Conservation (phyloP, 2,797 vertebrate genomes). For the Streptopelia turtur region DNA sequence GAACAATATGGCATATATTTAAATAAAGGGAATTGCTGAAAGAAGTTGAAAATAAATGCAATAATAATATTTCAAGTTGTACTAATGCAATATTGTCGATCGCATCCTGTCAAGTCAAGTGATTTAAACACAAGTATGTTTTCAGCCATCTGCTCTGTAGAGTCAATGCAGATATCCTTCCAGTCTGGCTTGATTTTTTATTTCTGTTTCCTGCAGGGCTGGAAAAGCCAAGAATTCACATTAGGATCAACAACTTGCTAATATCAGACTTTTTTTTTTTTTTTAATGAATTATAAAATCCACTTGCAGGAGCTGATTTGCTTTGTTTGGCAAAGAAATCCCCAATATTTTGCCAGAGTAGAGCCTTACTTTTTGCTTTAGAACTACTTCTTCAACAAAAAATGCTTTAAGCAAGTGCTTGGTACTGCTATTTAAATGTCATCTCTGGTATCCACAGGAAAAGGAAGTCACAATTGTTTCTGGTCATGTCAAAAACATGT, state of each 20-base stretch:
- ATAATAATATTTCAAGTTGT: conserved; percentile 49
- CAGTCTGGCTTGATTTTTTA: background rate
- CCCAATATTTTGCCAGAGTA: background rate
- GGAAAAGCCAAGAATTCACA: background rate
- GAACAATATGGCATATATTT: conserved; percentile 22
- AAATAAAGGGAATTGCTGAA: conserved; percentile 21
- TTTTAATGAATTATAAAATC: background rate
- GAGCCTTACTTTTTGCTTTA: background rate
- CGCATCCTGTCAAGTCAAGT: conserved; percentile 36
- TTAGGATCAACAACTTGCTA: background rate
- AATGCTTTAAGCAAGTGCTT: background rate
- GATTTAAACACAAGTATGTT: conserved; percentile 4
- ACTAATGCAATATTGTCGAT: conserved; percentile 42
- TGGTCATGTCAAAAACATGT: background rate
- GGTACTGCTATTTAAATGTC: background rate
- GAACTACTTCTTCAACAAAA: background rate
- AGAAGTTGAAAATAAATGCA: conserved; percentile 48
- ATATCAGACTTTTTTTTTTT: background rate
- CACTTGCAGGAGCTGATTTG: background rate
- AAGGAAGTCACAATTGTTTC: background rate
- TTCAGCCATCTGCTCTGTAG: conserved; percentile 1
- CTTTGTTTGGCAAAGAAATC: background rate
- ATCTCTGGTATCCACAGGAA: background rate
- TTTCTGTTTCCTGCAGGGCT: background rate
- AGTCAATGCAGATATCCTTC: background rate